Base-by-base conservation (phyloP, 2,888 invertebrate genomes). In the Epinotia demarniana region DNA sequence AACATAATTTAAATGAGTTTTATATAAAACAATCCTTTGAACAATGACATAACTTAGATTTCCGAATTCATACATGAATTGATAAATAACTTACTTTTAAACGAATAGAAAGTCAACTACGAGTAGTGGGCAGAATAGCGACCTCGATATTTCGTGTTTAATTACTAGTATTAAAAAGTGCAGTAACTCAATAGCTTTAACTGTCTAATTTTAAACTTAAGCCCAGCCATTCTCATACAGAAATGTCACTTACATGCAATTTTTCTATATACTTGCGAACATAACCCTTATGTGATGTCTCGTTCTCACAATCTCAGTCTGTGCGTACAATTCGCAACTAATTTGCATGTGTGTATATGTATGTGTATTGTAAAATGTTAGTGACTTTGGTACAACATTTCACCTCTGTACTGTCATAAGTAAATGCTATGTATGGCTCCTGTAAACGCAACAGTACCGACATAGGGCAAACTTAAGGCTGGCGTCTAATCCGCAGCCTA, bases 361-460 rank as follows among this genome's bases (percentile, higher is more conserved):
- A n/a, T n/a, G n/a, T n/a, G n/a, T n/a, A n/a, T n/a, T n/a, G n/a
- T n/a, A n/a, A 27, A 60, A 33, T 33, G 39, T 39, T 39, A 39
- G 8, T 39, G 39, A 39, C 39, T 39, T 9, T 39, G 39, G 39
- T 39, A 39, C 9, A 39, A 39, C 9, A 8, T 39, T 39, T 9
- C 39, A 39, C 9, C 39, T 39, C 39, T 39, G 39, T 39, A 39
- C 33, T 39, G 39, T 39, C 9, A 39, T 39, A 9, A 39, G 39
- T 55, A 68, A 68, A 68, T 68, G 57, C 68, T 57, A 9, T 68
- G 8, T 39, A 68, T 68, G 39, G 57, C 68, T 66, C 13, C 46
- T 3, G 43, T 13, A n/a, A 68, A 49, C 53, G 39, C 11, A 57
- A 53, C 49, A 66, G 19, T 57, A 57, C 57, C 43, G 68, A 68